These are phyloP conservation scores for Tetramorium parvispinum DNA, from an alignment of 1,140 invertebrate genomes.

Conservation along the genomic window DNA sequence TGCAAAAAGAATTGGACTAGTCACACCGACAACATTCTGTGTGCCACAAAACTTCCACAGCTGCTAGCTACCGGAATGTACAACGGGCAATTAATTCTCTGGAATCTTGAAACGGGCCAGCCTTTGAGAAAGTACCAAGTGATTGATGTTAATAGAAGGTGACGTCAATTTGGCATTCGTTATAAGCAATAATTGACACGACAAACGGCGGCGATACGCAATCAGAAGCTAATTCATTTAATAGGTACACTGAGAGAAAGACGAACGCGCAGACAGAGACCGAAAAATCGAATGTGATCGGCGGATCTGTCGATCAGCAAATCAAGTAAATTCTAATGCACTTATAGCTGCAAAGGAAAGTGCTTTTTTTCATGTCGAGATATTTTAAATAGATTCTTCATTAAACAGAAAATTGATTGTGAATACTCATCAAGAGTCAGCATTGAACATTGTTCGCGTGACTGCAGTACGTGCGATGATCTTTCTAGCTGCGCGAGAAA, in stretches of 20 bases:
- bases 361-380: background rate
- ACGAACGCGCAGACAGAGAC: background rate
- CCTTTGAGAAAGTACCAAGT: slow-evolving; percentile 85
- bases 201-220: background rate
- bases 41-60: slow-evolving; percentile 87
- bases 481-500: slow-evolving; percentile 86
- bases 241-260: slow-evolving; percentile 1
- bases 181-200: slow-evolving; percentile 9
- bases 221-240: slow-evolving; percentile 4
- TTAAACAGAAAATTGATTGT: slow-evolving; percentile 40
- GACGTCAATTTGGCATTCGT: slow-evolving; percentile 28
- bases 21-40: slow-evolving; percentile 91
- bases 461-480: slow-evolving; percentile 86
- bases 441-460: slow-evolving; percentile 63
- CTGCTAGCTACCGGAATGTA: slow-evolving; percentile 89
- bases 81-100: slow-evolving; percentile 92
- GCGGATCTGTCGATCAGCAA: background rate
- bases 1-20: slow-evolving; percentile 87
- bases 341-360: background rate
- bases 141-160: slow-evolving; percentile 75
- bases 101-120: slow-evolving; percentile 91
- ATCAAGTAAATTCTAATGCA: slow-evolving; percentile 15
- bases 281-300: background rate
- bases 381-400: background rate
- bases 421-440: slow-evolving; percentile 67